Evolutionary conservation across 1,140 invertebrate species (phyloP), one percentile per base, ranked within the genome.

Genomic region (Saccostrea glomerata): DNA sequence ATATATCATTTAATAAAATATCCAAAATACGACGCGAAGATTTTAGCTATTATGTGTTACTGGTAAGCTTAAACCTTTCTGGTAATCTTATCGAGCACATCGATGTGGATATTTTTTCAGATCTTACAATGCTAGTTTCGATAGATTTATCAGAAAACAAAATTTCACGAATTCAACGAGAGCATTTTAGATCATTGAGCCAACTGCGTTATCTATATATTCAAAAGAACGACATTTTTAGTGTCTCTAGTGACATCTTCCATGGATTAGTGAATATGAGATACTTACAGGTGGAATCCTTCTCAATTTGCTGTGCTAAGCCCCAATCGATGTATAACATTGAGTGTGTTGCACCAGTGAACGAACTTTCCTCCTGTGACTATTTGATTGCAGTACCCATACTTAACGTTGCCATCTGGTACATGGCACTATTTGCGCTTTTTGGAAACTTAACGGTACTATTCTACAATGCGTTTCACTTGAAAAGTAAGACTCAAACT

Each of bases 281-380:
- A 25, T 66, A 70, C 2, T 25, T 92, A 15, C 23, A 85, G 7
- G 84, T 90, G 0, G 90, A 92, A n/a, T 87, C 87, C 9, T 90
- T 84, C 63, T 87, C 66, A 54, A 58, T 92, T 30, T 92, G 92
- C 84, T 92, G 92, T 86, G 30, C 83, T 11, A 86, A 86, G 20
- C 82, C 89, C 36, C 77, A 84, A 1, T 58, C 82, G 1, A 60
- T 70, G 12, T 40, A 56, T 15, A 82, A 86, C 17, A 82, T 91
- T 40, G 89, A 91, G 15, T 92, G 92, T 82, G 55, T 66, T 15
- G 88, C 91, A 0, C 89, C 88, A 1, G 17, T 56, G 17, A 91
- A 90, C 58, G 87, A 89, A 60, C 82, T 92, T 47, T 91, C 91
- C 6, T 92, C 92, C 3, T 92, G 92, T 70, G 70, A 82, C 7